phyloP scores from a whole-genome alignment of 1,140 invertebrate genomes.

The Heliothis virescens region DNA sequence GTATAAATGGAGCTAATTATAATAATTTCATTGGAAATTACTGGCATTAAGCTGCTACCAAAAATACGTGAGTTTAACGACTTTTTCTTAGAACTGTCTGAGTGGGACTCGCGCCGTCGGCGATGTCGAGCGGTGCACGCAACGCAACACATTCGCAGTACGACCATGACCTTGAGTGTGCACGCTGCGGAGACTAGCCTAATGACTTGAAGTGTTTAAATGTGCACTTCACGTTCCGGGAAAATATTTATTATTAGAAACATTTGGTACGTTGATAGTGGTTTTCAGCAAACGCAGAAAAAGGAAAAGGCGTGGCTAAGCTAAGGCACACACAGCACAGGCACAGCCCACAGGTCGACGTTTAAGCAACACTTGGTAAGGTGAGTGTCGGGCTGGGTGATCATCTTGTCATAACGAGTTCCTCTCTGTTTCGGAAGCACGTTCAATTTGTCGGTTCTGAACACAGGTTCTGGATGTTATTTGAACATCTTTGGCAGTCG shows the following conservation, averaged over 20 bases:
- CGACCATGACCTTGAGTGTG: constrained; percentile 78
- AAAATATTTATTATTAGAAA: not conserved
- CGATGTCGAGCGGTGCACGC: constrained; percentile 70
- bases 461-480: no score
- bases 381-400: no score
- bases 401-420: no score
- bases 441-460: no score
- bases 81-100: constrained; percentile 81
- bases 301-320: no score
- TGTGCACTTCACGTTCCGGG: not conserved
- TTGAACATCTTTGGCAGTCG: no score
- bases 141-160: constrained; percentile 64
- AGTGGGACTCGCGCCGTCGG: constrained; percentile 61
- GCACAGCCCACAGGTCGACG: no score
- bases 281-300: no score
- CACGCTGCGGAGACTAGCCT: constrained; percentile 34
- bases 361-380: no score
- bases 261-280: no score
- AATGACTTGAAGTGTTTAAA: constrained; percentile 26
- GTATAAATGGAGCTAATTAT: constrained; percentile 85
- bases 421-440: no score
- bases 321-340: no score
- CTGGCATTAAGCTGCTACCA: constrained; percentile 85
- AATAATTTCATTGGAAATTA: constrained; percentile 84
- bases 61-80: constrained; percentile 86